A percentile compares a stretch with the other conserved stretches of the same genome.
Conservation (phyloP, 2,797 vertebrate species). For the Leptatherina wallacei region DNA sequence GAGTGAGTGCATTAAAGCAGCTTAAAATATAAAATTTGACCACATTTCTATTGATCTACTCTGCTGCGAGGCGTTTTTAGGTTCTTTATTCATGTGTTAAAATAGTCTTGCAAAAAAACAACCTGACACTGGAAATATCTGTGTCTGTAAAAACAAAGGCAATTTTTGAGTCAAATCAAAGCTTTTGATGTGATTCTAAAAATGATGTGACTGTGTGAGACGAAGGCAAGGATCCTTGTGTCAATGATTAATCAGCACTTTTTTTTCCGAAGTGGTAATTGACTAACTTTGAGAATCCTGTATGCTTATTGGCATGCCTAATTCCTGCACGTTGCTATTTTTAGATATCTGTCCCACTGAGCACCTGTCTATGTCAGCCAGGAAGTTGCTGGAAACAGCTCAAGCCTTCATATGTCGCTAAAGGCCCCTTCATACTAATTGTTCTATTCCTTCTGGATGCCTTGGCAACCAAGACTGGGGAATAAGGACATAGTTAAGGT, state of each 20-base stretch:
- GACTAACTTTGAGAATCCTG: slow-evolving; percentile 38
- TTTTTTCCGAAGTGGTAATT: slow-evolving; percentile 36
- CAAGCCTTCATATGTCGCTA: slow-evolving; percentile 60
- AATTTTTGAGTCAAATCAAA: slow-evolving; percentile 19
- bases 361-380: slow-evolving; percentile 74
- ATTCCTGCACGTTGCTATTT: slow-evolving; percentile 70
- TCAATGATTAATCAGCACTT: slow-evolving; percentile 19
- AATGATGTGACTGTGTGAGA: neutral
- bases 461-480: slow-evolving; percentile 49
- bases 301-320: slow-evolving; percentile 30
- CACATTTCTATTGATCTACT: slow-evolving; percentile 43
- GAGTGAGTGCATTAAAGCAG: slow-evolving; percentile 16
- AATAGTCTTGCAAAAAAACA: slow-evolving; percentile 46
- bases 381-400: slow-evolving; percentile 65
- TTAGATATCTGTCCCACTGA: slow-evolving; percentile 57
- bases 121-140: slow-evolving; percentile 39
- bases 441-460: slow-evolving; percentile 66
- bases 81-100: slow-evolving; percentile 51
- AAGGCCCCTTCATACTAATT: slow-evolving; percentile 68
- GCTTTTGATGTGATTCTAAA: slow-evolving; percentile 16
- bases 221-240: slow-evolving; percentile 3
- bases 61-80: slow-evolving; percentile 42
- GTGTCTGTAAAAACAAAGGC: neutral
- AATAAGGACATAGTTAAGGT: slow-evolving; percentile 58
- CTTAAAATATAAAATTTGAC: slow-evolving; percentile 32